phyloP scores from a whole-genome alignment of 2,797 vertebrate species.

The Xiphophorus birchmanni region DNA sequence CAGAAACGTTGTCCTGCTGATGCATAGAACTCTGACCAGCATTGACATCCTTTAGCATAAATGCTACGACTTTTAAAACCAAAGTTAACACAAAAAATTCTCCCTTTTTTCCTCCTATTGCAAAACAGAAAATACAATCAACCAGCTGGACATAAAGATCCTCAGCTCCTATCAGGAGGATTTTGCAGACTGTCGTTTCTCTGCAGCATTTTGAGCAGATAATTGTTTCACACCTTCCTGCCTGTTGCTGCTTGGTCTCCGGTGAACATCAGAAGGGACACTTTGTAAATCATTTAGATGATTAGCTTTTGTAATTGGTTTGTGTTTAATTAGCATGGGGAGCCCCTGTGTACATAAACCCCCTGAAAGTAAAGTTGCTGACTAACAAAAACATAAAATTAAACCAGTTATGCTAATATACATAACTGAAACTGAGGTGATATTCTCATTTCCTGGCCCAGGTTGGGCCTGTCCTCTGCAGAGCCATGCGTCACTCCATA shows the following conservation, averaged over 20 bases:
- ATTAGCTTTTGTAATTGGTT: slow-evolving; percentile 65
- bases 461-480: slow-evolving; percentile 46
- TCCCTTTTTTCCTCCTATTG: slow-evolving; percentile 37
- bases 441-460: slow-evolving; percentile 33
- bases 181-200: background rate
- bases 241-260: slow-evolving; percentile 47
- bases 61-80: background rate
- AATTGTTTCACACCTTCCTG: slow-evolving; percentile 30
- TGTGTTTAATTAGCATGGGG: slow-evolving; percentile 72
- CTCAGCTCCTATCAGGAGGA: background rate
- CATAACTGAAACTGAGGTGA: slow-evolving; percentile 8
- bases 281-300: slow-evolving; percentile 61
- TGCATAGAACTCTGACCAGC: background rate
- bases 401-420: slow-evolving; percentile 21
- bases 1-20: background rate
- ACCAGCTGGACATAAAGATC: slow-evolving; percentile 52
- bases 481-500: slow-evolving; percentile 76
- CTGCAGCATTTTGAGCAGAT: slow-evolving; percentile 39
- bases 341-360: slow-evolving; percentile 51
- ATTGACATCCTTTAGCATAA: background rate
- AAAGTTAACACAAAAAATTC: background rate
- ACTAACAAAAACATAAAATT: slow-evolving; percentile 41
- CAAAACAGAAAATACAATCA: slow-evolving; percentile 31
- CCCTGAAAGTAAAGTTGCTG: slow-evolving; percentile 53
- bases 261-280: slow-evolving; percentile 66